These are phyloP conservation scores for Rhynchopsitta pachyrhyncha DNA, from an alignment of 2,113 vertebrate genomes.

Conservation along the genomic window DNA sequence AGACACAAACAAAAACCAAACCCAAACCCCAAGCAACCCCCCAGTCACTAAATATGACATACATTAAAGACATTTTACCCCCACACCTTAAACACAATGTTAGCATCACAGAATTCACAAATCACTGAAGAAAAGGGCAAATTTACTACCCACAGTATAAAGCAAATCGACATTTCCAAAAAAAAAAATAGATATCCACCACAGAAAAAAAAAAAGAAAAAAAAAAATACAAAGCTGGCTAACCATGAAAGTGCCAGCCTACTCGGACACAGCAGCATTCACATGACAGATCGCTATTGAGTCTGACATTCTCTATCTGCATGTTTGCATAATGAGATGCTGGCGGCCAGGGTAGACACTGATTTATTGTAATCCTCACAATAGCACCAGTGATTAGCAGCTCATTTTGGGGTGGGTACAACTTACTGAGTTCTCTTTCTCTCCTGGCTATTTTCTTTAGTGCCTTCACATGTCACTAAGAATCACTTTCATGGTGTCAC, in stretches of 20 bases:
- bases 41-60: neutral
- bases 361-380: conserved; percentile 58
- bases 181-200: neutral
- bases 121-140: neutral
- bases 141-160: neutral
- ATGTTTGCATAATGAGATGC: neutral
- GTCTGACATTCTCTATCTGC: conserved; percentile 33
- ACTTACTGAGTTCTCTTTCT: conserved; percentile 8
- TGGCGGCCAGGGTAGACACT: conserved; percentile 11
- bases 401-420: neutral
- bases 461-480: neutral
- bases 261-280: neutral
- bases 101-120: neutral
- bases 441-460: neutral
- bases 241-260: neutral
- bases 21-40: neutral
- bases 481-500: neutral
- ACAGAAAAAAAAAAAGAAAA: neutral
- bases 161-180: neutral
- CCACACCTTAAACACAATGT: neutral
- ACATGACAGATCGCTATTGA: conserved; percentile 44
- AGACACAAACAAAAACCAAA: neutral
- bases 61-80: neutral
- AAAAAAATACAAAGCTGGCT: neutral
- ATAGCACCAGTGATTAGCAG: conserved; percentile 26